Base-by-base conservation (phyloP, 2,888 invertebrate genomes). In the Drosophila atripex region DNA sequence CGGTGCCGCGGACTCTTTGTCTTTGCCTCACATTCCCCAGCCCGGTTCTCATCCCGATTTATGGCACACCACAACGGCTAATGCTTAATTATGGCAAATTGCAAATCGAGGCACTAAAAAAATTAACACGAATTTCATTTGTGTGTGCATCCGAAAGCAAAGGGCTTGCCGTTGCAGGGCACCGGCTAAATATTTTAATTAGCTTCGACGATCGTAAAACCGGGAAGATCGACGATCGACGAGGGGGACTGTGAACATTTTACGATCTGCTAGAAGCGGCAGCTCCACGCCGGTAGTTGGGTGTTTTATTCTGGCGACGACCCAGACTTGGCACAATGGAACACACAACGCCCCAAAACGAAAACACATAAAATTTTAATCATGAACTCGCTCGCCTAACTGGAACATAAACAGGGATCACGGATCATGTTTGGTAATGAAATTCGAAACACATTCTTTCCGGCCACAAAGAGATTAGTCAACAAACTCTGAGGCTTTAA, bases 81-180 rank as follows among this genome's bases (percentile, higher is more conserved):
- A 82, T 82, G 80, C 82, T 88, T 88, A 82, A 88, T 88, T 82
- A 88, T 88, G 83, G 88, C 88, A 88, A 87, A 88, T 88, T 80
- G 88, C 88, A 79, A 80, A 70, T 70, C 61, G 79, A 55, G 52
- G 57, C 51, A 56, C 63, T 69, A 83, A 86, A 77, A 86, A 71
- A 83, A 65, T 82, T 71, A 82, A 83, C 88, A 78, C 83, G 82
- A 82, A 78, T 85, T 80, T 78, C 30, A 57, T 63, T 76, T 66
- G 64, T 66, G 75, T 71, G 35, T 69, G 75, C 61, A 41, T 51
- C 21, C 9, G 1, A 9, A 38, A 32, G 38, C 39, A 41, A 16
- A n/a, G 18, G 12, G 18, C 43, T 18, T 86, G 79, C 70, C 65
- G 55, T 46, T 54, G 56, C 25, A 46, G 11, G 16, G 45, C 35